Conservation (phyloP, 2,113 vertebrate genomes). For the Phalacrocorax carbo region DNA sequence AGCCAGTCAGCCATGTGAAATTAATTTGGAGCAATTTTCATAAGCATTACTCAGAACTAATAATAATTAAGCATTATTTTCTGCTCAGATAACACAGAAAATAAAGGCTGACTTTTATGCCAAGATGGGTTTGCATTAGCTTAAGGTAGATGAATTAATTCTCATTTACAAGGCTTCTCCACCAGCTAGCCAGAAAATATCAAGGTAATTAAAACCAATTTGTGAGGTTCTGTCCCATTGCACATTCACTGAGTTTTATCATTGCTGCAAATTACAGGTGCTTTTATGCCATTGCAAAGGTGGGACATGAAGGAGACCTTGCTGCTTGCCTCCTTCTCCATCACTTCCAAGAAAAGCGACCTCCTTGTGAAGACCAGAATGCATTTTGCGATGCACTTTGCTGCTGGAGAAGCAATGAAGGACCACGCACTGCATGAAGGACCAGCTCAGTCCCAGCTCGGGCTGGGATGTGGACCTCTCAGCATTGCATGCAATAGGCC, state of each 20-base stretch:
- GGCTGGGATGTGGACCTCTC: not conserved
- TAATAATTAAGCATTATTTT: slow-evolving; percentile 73
- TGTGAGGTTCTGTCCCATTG: slow-evolving; percentile 56
- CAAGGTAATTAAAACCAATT: slow-evolving; percentile 67
- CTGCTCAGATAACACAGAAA: slow-evolving; percentile 68
- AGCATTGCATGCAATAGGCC: not conserved
- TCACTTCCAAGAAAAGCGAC: not conserved
- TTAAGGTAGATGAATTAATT: slow-evolving; percentile 68
- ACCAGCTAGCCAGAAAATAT: slow-evolving; percentile 52
- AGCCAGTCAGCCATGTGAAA: slow-evolving; percentile 68
- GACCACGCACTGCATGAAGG: fast-evolving
- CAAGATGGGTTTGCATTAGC: slow-evolving; percentile 66
- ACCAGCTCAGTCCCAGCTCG: not conserved
- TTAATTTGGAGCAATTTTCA: slow-evolving; percentile 70
- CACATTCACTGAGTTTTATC: slow-evolving; percentile 37
- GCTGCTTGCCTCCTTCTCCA: not conserved
- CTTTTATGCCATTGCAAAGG: slow-evolving; percentile 6
- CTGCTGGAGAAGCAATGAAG: not conserved
- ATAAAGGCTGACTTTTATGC: slow-evolving; percentile 66
- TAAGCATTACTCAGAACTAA: slow-evolving; percentile 67
- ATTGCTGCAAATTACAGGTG: slow-evolving; percentile 44
- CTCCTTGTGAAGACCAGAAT: not conserved
- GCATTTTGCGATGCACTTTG: fast-evolving
- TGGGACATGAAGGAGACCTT: slow-evolving; percentile 7
- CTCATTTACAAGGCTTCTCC: slow-evolving; percentile 59